Evolutionary conservation across 2,888 invertebrate genomes (phyloP), one percentile per base, ranked within the genome.

Genomic region (Lucinisca nassula): DNA sequence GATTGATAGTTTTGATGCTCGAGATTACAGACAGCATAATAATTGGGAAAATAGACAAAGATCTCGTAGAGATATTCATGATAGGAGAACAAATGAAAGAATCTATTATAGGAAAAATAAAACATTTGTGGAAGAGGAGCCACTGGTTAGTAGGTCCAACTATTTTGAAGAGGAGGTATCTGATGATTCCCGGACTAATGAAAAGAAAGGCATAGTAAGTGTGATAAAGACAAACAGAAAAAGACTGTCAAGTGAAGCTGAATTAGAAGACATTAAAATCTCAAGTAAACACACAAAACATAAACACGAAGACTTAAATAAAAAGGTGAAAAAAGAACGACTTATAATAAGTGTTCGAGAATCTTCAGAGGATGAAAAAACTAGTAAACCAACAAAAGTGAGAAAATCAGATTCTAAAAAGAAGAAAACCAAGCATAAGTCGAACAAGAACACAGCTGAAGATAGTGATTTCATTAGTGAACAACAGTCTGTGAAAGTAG

Each of bases 301-400:
- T 1, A 24, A 27, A 27, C n/a, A 51, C 17, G 61, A 67, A 30
- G 35, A 51, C n/a, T 70, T 58, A 17, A 70, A 81, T 30, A 88
- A 78, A 30, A 30, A 67, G 6, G 24, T 61, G 14, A 82, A 76
- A 21, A 83, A 77, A 61, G 85, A 87, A 51, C 38, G 85, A n/a
- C 78, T 90, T 24, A 83, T 90, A 37, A 85, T 90, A 67, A 80
- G 83, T 55, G 89, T 90, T 14, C 79, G 70, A 24, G 67, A 87
- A 30, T 87, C 89, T 0, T 75, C 78, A 73, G 84, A 83, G 8
- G 89, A 87, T 6, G 30, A 30, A 21, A 67, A 30, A n/a, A 27
- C 67, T 32, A 67, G 3, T 0, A 40, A 35, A 6, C 75, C 40
- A 45, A 74, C 37, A 45, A 67, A 27, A 82, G 35, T 6, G 79